These are phyloP conservation scores for Megaptera novaeangliae DNA, from an alignment of 2,113 vertebrate genomes.

Conservation along the genomic window DNA sequence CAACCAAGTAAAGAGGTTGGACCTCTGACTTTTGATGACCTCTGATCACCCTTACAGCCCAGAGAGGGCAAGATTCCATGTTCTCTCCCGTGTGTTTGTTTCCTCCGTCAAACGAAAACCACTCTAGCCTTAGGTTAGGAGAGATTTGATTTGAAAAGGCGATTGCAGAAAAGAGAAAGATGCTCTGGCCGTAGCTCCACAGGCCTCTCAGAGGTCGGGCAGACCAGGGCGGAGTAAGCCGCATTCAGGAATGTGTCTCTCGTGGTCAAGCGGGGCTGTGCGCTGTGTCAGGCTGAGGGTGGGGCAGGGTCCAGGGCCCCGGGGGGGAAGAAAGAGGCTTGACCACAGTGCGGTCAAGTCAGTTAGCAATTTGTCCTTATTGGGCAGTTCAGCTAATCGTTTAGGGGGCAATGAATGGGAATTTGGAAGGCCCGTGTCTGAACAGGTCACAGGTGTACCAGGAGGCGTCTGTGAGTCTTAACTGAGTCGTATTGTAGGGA, in stretches of 20 bases:
- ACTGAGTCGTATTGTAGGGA: rapidly evolving
- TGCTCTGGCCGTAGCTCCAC: rapidly evolving
- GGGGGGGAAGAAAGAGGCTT: background rate
- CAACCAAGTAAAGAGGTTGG: background rate
- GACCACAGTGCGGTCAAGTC: rapidly evolving
- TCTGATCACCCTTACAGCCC: no score
- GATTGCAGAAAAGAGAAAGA: background rate
- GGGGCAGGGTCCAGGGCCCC: background rate
- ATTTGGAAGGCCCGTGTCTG: background rate
- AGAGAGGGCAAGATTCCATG: rapidly evolving
- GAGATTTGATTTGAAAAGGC: background rate
- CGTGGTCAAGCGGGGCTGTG: rapidly evolving
- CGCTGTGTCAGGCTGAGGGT: rapidly evolving
- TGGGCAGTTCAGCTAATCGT: rapidly evolving
- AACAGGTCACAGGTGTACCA: rapidly evolving
- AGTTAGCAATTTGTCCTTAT: no score
- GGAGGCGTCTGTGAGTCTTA: rapidly evolving
- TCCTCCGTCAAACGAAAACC: background rate
- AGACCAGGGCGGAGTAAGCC: background rate
- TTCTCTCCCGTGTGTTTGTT: background rate
- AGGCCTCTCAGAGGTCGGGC: rapidly evolving
- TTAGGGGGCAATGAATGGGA: background rate
- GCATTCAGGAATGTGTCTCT: no score
- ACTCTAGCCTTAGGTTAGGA: background rate
- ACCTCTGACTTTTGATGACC: no score